Evolutionary conservation across 1,140 invertebrate genomes (phyloP).

Genomic region (Oryctes rhinoceros): DNA sequence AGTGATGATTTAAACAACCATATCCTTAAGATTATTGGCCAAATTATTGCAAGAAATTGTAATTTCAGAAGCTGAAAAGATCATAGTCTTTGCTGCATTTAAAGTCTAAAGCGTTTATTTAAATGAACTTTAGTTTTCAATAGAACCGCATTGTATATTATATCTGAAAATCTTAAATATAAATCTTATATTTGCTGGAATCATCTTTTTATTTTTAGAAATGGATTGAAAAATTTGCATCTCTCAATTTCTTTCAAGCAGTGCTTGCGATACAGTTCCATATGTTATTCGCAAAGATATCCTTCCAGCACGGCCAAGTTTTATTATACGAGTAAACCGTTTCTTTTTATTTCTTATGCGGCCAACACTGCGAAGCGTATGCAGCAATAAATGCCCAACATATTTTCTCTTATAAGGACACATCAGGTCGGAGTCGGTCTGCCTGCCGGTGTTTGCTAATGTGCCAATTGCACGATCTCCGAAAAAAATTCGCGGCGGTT

Average conservation of each 20-base stretch:
- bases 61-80: too few species aligned
- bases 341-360: not conserved
- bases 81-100: too few species aligned
- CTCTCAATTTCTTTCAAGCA: not conserved
- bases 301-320: not conserved
- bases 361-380: slow-evolving; percentile 5
- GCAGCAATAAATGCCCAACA: not conserved
- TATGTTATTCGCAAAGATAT: not conserved
- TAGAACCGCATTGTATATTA: too few species aligned
- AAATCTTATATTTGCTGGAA: too few species aligned
- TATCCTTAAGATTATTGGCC: too few species aligned
- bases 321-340: not conserved
- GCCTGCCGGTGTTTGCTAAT: slow-evolving; percentile 26
- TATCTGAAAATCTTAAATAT: too few species aligned
- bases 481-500: slow-evolving; percentile 7
- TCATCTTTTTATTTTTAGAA: too few species aligned
- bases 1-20: too few species aligned
- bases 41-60: too few species aligned
- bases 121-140: too few species aligned
- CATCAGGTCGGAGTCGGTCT: not conserved
- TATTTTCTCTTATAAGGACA: slow-evolving; percentile 33
- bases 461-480: slow-evolving; percentile 27
- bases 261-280: not conserved
- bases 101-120: too few species aligned
- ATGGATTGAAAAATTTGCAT: not conserved